Base-by-base conservation (phyloP, 2,797 vertebrate genomes). In the Paguma larvata region DNA sequence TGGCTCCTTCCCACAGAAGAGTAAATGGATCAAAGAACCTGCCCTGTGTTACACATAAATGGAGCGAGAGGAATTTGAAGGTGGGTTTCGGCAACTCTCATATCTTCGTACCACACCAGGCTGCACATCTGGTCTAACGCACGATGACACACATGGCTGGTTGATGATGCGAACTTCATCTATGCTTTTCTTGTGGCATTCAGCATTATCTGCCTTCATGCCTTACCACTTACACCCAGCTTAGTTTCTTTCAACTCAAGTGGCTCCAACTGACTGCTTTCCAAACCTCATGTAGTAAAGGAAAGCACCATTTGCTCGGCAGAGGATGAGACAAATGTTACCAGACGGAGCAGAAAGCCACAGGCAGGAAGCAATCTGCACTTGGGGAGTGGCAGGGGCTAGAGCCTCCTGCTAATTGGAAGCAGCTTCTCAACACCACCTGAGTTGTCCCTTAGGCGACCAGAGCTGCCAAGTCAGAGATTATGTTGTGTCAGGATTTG, bases 211-310 rank as follows among this genome's bases (percentile, higher is more conserved):
- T 92, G 16, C 51, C 91, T 68, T 91, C 32, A 34, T 63, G 59
- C 18, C 27, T 84, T 80, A 41, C n/a, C 19, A 65, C 41, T 79
- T 77, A 89, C 16, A 88, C 8, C 63, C 48, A 85, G 32, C 11
- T 73, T 30, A 79, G 41, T n/a, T 67, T 68, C 34, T 93, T 89
- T 85, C 79, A 78, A 89, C 34, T 87, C 62, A 87, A 92, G 18
- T 51, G 80, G 48, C 32, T 94, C 88, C n/a, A 72, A 19, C 13
- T 85, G 53, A 84, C 15, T 91, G 48, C 73, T 88, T 97, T 68
- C 67, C 38, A 89, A 75, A 51, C 27, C 44, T 91, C n/a, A 63
- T 6, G 6, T 73, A 72, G 32, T 44, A 83, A 87, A 72, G 56
- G 62, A 83, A 95, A 68, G 53, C 41, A 72, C 56, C 25, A 3